Evolutionary conservation across 2,888 invertebrate species (phyloP).

Genomic region (Sphecodes monilicornis): DNA sequence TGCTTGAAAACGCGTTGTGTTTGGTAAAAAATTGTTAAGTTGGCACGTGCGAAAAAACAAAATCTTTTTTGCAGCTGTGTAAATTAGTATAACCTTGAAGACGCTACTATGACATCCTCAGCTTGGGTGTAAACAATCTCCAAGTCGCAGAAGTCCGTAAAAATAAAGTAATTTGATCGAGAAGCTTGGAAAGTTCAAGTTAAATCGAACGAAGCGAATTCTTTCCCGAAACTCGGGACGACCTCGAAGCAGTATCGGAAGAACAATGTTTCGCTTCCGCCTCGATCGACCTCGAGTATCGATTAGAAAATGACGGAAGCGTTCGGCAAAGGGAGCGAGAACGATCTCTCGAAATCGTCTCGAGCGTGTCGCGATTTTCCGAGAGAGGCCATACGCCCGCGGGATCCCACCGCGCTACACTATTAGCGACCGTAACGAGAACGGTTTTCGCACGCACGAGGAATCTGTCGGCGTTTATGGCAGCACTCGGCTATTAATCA

Average conservation of each 20-base stretch:
- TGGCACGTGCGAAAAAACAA: too few relatives aligned
- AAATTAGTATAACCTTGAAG: neutral
- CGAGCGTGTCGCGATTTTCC: neutral
- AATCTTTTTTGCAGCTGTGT: too few relatives aligned
- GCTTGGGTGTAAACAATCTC: too few relatives aligned
- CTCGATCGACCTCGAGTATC: neutral
- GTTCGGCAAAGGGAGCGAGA: neutral
- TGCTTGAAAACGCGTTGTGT: too few relatives aligned
- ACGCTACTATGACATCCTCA: too few relatives aligned
- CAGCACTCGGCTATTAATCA: slow-evolving; percentile 51
- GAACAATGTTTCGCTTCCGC: neutral
- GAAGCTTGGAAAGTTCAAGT: too few relatives aligned
- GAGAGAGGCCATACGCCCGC: neutral
- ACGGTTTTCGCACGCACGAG: slow-evolving; percentile 37
- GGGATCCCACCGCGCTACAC: neutral
- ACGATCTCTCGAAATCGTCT: neutral
- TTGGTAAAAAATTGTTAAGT: too few relatives aligned
- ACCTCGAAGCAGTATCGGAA: neutral
- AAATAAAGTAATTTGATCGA: neutral
- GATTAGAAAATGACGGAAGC: neutral
- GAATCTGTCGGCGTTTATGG: slow-evolving; percentile 58
- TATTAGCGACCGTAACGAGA: slow-evolving; percentile 13
- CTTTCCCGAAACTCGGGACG: too few relatives aligned
- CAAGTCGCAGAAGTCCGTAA: neutral
- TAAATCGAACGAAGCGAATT: too few relatives aligned